Conservation (phyloP, 2,113 vertebrate genomes). For the Phoxinus phoxinus region DNA sequence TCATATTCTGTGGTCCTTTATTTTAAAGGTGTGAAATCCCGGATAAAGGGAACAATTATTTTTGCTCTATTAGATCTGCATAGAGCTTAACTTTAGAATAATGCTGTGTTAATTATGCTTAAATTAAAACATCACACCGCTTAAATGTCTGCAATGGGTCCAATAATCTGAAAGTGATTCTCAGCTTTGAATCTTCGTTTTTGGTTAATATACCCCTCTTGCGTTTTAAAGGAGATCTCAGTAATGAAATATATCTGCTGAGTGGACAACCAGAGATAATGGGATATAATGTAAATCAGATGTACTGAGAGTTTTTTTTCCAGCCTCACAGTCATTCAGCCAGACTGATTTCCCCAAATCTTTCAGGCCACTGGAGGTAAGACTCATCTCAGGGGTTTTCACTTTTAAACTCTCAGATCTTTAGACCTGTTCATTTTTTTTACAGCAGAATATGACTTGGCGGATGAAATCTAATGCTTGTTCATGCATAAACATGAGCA, state of each 20-base stretch:
- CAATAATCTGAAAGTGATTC: not conserved
- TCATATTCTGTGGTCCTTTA: not conserved
- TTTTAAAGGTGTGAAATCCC: not conserved
- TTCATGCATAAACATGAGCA: constrained; percentile 72
- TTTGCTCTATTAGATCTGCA: constrained; percentile 7
- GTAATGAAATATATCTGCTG: constrained; percentile 67
- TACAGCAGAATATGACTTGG: constrained; percentile 55
- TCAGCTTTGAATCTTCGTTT: constrained; percentile 27
- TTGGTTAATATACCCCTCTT: constrained; percentile 48
- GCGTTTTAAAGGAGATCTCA: constrained; percentile 52
- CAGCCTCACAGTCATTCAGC: constrained; percentile 61
- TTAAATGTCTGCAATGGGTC: constrained; percentile 23
- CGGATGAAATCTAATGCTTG: constrained; percentile 54
- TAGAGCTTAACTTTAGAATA: constrained; percentile 17
- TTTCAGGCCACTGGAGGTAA: constrained; percentile 56
- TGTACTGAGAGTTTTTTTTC: constrained; percentile 61
- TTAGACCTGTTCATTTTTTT: constrained; percentile 50
- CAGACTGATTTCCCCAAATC: constrained; percentile 58
- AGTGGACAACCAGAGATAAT: constrained; percentile 66
- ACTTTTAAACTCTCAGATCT: constrained; percentile 57
- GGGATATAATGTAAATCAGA: constrained; percentile 75
- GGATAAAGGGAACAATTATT: not conserved
- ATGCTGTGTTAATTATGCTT: constrained; percentile 21
- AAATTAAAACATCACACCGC: constrained; percentile 27
- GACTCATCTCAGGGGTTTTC: constrained; percentile 63